Conservation (phyloP, 2,888 invertebrate species). For the Andrena dorsata region DNA sequence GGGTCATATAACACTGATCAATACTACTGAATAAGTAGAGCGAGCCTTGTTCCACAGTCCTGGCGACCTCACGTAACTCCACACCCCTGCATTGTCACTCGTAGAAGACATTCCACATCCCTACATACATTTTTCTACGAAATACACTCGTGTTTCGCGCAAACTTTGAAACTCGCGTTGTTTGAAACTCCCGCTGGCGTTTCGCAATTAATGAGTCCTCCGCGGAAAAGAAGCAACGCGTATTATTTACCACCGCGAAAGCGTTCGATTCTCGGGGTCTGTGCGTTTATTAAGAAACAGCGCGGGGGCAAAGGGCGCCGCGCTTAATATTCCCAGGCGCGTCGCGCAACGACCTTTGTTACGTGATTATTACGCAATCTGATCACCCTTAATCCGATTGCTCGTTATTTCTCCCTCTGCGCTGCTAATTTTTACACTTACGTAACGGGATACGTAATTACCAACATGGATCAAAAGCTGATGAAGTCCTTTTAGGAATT, state of each 20-base stretch:
- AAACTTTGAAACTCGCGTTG: neutral
- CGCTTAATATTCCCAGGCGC: neutral
- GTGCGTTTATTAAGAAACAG: neutral
- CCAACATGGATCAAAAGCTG: too few species aligned
- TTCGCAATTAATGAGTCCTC: slow-evolving; percentile 7
- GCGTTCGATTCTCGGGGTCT: neutral
- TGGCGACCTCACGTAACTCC: too few species aligned
- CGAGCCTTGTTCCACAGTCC: too few species aligned
- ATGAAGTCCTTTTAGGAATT: too few species aligned
- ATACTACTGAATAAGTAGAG: too few species aligned
- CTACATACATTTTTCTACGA: too few species aligned
- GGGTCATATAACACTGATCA: too few species aligned
- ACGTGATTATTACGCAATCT: neutral
- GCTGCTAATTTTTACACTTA: too few species aligned
- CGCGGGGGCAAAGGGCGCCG: neutral
- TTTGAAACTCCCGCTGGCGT: neutral
- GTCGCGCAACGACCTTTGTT: neutral
- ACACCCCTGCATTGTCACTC: too few species aligned
- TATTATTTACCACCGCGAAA: neutral
- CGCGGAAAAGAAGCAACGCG: neutral
- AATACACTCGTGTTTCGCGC: neutral
- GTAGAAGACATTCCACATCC: too few species aligned
- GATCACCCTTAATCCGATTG: neutral
- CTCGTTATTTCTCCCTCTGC: neutral
- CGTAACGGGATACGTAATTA: too few species aligned